Conservation (phyloP, 2,888 invertebrate species). For the Halocaridina rubra region DNA sequence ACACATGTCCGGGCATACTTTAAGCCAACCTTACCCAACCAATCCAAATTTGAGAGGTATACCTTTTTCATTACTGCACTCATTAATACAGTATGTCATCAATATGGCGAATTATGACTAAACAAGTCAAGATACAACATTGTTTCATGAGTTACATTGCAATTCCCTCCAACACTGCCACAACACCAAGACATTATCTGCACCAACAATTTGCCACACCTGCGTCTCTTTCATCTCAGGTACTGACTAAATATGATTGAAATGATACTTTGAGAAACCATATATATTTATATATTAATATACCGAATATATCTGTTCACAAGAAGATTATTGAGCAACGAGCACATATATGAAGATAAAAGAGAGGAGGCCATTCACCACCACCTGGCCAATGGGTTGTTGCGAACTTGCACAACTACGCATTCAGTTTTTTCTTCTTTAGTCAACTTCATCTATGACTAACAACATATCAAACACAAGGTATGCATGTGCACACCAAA, state of each 20-base stretch:
- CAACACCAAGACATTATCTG: not conserved
- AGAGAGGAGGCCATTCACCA: too few relatives aligned
- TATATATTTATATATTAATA: not conserved
- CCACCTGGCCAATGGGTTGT: too few relatives aligned
- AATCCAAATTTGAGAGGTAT: not conserved
- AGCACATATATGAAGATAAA: not conserved
- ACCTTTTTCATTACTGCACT: not conserved
- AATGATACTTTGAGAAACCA: not conserved
- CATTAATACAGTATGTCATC: not conserved
- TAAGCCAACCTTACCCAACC: not conserved
- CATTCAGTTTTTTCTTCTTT: too few relatives aligned
- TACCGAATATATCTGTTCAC: not conserved
- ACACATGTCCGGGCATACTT: not conserved
- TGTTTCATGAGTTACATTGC: not conserved
- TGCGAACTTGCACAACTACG: too few relatives aligned
- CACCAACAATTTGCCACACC: conserved; percentile 24
- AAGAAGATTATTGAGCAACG: conserved; percentile 17
- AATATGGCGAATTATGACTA: not conserved
- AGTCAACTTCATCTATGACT: too few relatives aligned
- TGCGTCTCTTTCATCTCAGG: conserved; percentile 46
- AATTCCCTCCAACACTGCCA: conserved; percentile 31
- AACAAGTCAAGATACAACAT: not conserved
- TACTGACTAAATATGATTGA: conserved; percentile 41
- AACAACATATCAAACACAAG: too few relatives aligned
- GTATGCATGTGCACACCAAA: too few relatives aligned